Evolutionary conservation across 2,888 invertebrate genomes (phyloP).

Genomic region (Operophtera brumata): DNA sequence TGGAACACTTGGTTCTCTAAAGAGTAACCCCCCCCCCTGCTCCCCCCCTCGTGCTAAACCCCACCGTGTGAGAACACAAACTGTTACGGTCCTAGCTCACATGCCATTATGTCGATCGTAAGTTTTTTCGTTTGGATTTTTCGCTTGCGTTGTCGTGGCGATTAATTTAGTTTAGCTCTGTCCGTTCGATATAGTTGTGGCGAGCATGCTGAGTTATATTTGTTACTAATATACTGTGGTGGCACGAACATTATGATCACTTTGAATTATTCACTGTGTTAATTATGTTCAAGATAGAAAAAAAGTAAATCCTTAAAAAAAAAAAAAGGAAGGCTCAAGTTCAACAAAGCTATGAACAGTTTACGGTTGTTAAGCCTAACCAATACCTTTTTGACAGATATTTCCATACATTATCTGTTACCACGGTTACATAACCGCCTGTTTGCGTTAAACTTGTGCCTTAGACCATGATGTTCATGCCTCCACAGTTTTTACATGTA

Average conservation of each 20-base stretch:
- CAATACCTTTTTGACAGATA: too few relatives aligned
- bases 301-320: background rate
- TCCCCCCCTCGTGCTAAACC: slow-evolving; percentile 29
- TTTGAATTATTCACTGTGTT: background rate
- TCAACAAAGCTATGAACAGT: too few relatives aligned
- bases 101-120: slow-evolving; percentile 80
- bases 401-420: too few relatives aligned
- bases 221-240: slow-evolving; percentile 28
- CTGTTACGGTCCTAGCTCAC: slow-evolving; percentile 38
- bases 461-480: slow-evolving; percentile 42
- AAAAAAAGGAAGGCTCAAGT: too few relatives aligned
- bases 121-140: slow-evolving; percentile 55
- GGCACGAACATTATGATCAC: slow-evolving; percentile 16
- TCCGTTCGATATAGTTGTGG: slow-evolving; percentile 22
- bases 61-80: slow-evolving; percentile 56
- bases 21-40: slow-evolving; percentile 43
- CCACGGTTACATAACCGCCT: too few relatives aligned
- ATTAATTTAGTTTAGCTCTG: slow-evolving; percentile 16
- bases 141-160: slow-evolving; percentile 30
- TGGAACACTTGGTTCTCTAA: slow-evolving; percentile 83
- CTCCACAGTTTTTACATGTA: slow-evolving; percentile 39
- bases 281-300: slow-evolving; percentile 1
- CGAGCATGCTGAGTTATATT: slow-evolving; percentile 24
- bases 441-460: background rate
- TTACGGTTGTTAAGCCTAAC: too few relatives aligned